Conservation (phyloP, 30 jellyfish, hydroid and myxozoan species). For the Hydractinia symbiolongicarpus region DNA sequence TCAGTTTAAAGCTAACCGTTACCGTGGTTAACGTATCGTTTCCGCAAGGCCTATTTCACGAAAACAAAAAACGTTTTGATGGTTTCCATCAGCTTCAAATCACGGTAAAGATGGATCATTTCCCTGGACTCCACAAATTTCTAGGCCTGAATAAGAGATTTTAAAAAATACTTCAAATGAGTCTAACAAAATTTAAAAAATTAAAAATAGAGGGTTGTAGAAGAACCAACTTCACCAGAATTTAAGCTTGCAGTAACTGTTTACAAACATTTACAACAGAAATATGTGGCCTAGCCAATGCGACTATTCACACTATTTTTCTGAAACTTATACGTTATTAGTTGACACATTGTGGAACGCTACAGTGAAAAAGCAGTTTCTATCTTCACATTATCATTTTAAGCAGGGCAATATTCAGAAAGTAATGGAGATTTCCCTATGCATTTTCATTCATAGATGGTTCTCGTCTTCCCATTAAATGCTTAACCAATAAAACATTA, state of each 20-base stretch:
- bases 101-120: too few species aligned
- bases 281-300: constrained; percentile 49
- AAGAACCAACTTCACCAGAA: constrained; percentile 58
- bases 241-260: constrained; percentile 50
- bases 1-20: too few species aligned
- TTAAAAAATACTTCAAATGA: constrained; percentile 27
- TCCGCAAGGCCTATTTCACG: too few species aligned
- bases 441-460: constrained; percentile 47
- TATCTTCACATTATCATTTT: constrained; percentile 40
- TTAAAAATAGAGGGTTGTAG: constrained; percentile 35
- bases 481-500: constrained; percentile 30
- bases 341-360: constrained; percentile 13
- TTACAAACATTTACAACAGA: constrained; percentile 50
- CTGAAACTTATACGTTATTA: neutral
- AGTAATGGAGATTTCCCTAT: constrained; percentile 56
- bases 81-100: too few species aligned
- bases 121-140: too few species aligned
- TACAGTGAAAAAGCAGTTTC: constrained; percentile 11
- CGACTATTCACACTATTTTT: constrained; percentile 30
- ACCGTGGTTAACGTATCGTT: too few species aligned
- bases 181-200: constrained; percentile 35
- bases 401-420: constrained; percentile 46
- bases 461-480: constrained; percentile 41
- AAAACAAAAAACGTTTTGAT: too few species aligned
- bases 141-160: constrained; percentile 53